Evolutionary conservation across 2,797 vertebrate species (phyloP).

Genomic region (Tenualosa ilisha): DNA sequence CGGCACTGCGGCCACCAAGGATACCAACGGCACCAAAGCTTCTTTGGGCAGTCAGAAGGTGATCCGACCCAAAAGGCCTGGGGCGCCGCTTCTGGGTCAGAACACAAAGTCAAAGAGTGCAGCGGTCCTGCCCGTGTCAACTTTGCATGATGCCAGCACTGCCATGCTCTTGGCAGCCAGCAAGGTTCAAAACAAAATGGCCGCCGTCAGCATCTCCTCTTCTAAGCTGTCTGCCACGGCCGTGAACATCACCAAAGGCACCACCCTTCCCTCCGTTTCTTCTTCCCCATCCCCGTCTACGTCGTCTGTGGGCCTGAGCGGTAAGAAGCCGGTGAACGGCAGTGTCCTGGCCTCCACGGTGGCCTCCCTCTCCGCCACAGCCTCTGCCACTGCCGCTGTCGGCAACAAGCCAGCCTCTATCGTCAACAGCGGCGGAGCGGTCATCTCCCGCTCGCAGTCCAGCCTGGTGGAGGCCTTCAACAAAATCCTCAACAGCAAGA

Average conservation of each 20-base stretch:
- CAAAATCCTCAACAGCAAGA: constrained; percentile 96
- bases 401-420: constrained; percentile 81
- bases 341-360: constrained; percentile 55
- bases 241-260: constrained; percentile 78
- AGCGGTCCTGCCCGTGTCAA: constrained; percentile 68
- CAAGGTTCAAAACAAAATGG: constrained; percentile 77
- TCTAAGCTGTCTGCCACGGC: constrained; percentile 76
- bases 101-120: constrained; percentile 62
- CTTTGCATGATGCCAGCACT: constrained; percentile 81
- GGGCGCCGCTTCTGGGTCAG: constrained; percentile 44
- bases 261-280: constrained; percentile 75
- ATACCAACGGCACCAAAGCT: constrained; percentile 57
- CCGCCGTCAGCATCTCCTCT: constrained; percentile 47
- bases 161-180: constrained; percentile 82
- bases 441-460: constrained; percentile 92
- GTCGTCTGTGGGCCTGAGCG: constrained; percentile 47
- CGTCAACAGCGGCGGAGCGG: constrained; percentile 77
- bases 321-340: constrained; percentile 76
- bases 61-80: constrained; percentile 61
- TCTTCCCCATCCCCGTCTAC: constrained; percentile 54
- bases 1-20: constrained; percentile 46
- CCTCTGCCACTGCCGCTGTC: constrained; percentile 55
- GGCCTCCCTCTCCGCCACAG: constrained; percentile 53
- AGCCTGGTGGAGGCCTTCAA: constrained; percentile 95
- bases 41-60: constrained; percentile 55